phyloP scores from a whole-genome alignment of 2,888 invertebrate genomes.

The Patella pellucida region DNA sequence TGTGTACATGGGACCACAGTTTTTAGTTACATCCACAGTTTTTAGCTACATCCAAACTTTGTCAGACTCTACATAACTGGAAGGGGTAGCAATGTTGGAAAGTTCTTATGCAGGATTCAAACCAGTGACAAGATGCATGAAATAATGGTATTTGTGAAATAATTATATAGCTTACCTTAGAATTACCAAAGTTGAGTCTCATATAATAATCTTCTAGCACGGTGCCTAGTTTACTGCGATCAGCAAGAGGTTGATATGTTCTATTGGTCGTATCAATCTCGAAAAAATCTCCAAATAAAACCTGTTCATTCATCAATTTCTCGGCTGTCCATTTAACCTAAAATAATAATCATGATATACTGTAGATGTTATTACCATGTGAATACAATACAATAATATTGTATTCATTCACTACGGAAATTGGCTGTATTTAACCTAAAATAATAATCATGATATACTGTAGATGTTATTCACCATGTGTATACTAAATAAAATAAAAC shows the following conservation, averaged over 20 bases:
- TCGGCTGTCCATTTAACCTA: conserved; percentile 67
- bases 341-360: background rate
- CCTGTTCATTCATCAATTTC: conserved; percentile 59
- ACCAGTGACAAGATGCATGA: no score
- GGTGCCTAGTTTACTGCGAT: conserved; percentile 60
- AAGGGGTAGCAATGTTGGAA: no score
- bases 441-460: background rate
- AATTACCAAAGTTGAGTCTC: conserved; percentile 61
- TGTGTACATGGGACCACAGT: no score
- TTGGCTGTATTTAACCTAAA: conserved; percentile 64
- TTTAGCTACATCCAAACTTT: no score
- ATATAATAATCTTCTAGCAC: conserved; percentile 69
- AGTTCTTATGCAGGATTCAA: no score
- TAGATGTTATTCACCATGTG: no score
- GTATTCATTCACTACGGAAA: no score
- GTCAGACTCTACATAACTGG: no score
- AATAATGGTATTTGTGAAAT: background rate
- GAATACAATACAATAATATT: no score
- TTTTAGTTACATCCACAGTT: no score
- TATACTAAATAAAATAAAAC: background rate
- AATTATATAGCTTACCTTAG: conserved; percentile 54
- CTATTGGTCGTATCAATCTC: conserved; percentile 47
- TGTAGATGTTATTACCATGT: no score
- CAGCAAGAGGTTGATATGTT: conserved; percentile 66
- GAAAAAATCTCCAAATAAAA: conserved; percentile 70